A percentile compares a stretch with the other conserved stretches of the same genome.
phyloP scores from a whole-genome alignment of 2,888 invertebrate species.

The Trissolcus japonicus region DNA sequence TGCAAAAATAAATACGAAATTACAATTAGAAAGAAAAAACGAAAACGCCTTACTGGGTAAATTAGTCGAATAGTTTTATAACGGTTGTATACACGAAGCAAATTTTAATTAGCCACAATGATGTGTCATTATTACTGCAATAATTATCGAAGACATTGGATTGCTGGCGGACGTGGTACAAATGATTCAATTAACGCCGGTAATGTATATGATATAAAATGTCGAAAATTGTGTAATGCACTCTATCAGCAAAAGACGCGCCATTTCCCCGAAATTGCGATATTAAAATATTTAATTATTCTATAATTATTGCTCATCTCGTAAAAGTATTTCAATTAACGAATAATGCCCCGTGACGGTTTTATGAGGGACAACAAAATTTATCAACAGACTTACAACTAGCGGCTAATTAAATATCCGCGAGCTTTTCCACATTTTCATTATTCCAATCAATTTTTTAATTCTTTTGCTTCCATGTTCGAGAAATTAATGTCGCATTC shows the following conservation, averaged over 20 bases:
- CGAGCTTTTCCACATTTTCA: constrained; percentile 1
- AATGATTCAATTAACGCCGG: constrained; percentile 46
- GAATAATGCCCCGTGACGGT: constrained; percentile 22
- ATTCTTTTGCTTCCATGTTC: too few relatives aligned
- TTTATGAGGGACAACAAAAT: constrained; percentile 19
- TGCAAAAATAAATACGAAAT: too few relatives aligned
- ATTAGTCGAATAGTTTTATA: constrained; percentile 29
- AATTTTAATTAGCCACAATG: constrained; percentile 48
- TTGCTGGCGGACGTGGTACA: constrained; percentile 16
- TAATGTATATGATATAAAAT: constrained; percentile 40
- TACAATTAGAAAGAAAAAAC: constrained; percentile 16
- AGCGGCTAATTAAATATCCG: constrained; percentile 19
- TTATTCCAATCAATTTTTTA: too few relatives aligned
- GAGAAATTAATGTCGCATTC: background rate
- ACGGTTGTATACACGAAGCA: constrained; percentile 20
- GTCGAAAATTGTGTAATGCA: constrained; percentile 34
- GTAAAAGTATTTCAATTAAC: constrained; percentile 41
- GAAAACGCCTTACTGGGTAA: background rate
- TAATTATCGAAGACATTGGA: constrained; percentile 48
- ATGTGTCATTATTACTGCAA: constrained; percentile 37
- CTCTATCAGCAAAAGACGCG: constrained; percentile 20
- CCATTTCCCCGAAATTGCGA: constrained; percentile 24
- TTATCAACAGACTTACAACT: constrained; percentile 12
- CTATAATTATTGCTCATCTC: constrained; percentile 20
- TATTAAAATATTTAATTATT: constrained; percentile 44